phyloP scores from a whole-genome alignment of 2,113 vertebrate species.

The Dissostichus mawsoni region DNA sequence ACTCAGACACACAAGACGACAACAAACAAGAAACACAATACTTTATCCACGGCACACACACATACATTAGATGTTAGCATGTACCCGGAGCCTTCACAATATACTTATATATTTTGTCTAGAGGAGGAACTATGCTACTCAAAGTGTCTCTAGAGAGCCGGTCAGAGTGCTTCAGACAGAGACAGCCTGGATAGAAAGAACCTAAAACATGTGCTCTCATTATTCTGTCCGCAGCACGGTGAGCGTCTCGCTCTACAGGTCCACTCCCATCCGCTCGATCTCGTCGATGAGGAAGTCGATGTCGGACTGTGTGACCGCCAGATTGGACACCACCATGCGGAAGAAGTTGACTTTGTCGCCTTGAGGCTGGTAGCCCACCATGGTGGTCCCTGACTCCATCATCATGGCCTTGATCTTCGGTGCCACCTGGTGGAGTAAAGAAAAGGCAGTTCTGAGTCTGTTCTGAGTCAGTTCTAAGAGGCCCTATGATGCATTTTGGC shows the following conservation, averaged over 20 bases:
- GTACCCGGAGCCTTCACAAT: slow-evolving; percentile 48
- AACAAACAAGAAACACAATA: slow-evolving; percentile 37
- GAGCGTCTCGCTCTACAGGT: slow-evolving; percentile 86
- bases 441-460: background rate
- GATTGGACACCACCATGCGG: slow-evolving; percentile 98
- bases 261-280: slow-evolving; percentile 94
- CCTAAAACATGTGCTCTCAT: slow-evolving; percentile 20
- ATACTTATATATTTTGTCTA: slow-evolving; percentile 36
- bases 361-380: slow-evolving; percentile 99
- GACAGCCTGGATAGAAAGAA: slow-evolving; percentile 16
- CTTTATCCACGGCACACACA: slow-evolving; percentile 44
- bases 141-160: slow-evolving; percentile 44
- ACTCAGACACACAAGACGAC: slow-evolving; percentile 34
- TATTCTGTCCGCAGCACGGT: slow-evolving; percentile 51
- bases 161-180: slow-evolving; percentile 46
- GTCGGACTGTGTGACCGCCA: slow-evolving; percentile 93
- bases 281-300: slow-evolving; percentile 98
- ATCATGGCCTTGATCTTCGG: slow-evolving; percentile 98
- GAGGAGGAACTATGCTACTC: slow-evolving; percentile 37
- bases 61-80: slow-evolving; percentile 39
- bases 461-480: too few relatives aligned
- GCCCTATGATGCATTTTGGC: too few relatives aligned
- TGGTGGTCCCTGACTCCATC: slow-evolving; percentile 98
- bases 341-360: slow-evolving; percentile 98
- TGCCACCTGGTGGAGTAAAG: slow-evolving; percentile 86